Evolutionary conservation across 2,888 invertebrate genomes (phyloP).

Genomic region (Protodeltote pygarga): DNA sequence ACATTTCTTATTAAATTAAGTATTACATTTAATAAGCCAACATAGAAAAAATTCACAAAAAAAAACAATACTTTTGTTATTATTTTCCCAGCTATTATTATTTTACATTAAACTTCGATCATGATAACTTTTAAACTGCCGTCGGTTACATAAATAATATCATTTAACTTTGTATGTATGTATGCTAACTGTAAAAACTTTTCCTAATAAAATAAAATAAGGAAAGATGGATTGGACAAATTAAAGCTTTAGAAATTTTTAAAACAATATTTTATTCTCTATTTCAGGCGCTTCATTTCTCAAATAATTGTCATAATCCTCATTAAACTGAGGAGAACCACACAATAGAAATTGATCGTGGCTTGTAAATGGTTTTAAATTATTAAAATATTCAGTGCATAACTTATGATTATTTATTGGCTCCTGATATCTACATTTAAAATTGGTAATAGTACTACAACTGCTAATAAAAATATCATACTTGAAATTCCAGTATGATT

Average conservation of each 20-base stretch:
- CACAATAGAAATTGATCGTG: slow-evolving; percentile 86
- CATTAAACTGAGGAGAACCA: slow-evolving; percentile 87
- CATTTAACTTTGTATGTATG: too few relatives aligned
- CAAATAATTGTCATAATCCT: slow-evolving; percentile 71
- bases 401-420: slow-evolving; percentile 75
- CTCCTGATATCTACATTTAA: slow-evolving; percentile 82
- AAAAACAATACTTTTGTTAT: too few relatives aligned
- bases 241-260: slow-evolving; percentile 20
- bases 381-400: slow-evolving; percentile 59
- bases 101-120: too few relatives aligned
- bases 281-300: slow-evolving; percentile 53
- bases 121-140: too few relatives aligned
- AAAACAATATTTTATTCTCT: slow-evolving; percentile 74
- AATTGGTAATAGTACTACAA: slow-evolving; percentile 5
- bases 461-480: slow-evolving; percentile 87
- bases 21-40: too few relatives aligned
- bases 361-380: slow-evolving; percentile 60
- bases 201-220: neutral
- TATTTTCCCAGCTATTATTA: too few relatives aligned
- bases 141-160: too few relatives aligned
- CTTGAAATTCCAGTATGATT: slow-evolving; percentile 91
- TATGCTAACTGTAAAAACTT: too few relatives aligned
- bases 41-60: too few relatives aligned
- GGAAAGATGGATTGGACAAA: neutral
- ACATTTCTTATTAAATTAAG: too few relatives aligned